Base-by-base conservation (phyloP, 1,140 invertebrate genomes). In the Drosophila tsacasi region DNA sequence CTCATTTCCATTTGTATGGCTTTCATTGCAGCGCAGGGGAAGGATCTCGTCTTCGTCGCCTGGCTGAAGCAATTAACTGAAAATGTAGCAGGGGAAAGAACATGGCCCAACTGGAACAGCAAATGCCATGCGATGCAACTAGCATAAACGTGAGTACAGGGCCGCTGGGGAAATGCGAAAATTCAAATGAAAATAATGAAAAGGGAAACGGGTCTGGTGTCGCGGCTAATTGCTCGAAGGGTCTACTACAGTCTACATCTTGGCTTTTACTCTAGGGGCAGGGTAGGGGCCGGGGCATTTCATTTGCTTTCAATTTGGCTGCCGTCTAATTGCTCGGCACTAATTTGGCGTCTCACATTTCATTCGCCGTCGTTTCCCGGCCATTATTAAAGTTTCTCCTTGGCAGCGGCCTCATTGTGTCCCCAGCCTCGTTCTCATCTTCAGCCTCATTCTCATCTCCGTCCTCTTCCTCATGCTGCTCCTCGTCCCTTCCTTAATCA, bases 51-150 rank as follows among this genome's bases (percentile, higher is more conserved):
- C 54, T 76, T 83, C 80, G 71, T 77, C 77, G 66, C 71, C 71
- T 49, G 59, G 81, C 85, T 64, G 81, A 81, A 82, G 85, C 85
- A 89, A 89, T 89, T 89, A 89, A 89, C 81, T 81, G 81, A 90
- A 90, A 89, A 89, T 89, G 85, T 89, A 89, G 85, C 81, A 62
- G 59, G 80, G 67, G 68, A 55, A 81, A 84, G 84, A 83, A 87
- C 84, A 87, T 87, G 84, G 85, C 85, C 84, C 82, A 84, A 90
- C 85, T 85, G 85, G 82, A 90, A 89, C 78, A 81, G 81, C 85
- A 90, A 90, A 90, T 85, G 86, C 85, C 79, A 79, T 85, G 81
- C 78, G 78, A 89, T 81, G 85, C 85, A 85, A 89, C 81, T 77
- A 85, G 85, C 81, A 89, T 85, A 90, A 89, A 90, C 81, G 85